These are phyloP conservation scores for Notolepis coatsorum DNA, from an alignment of 2,797 vertebrate species.

Conservation along the genomic window DNA sequence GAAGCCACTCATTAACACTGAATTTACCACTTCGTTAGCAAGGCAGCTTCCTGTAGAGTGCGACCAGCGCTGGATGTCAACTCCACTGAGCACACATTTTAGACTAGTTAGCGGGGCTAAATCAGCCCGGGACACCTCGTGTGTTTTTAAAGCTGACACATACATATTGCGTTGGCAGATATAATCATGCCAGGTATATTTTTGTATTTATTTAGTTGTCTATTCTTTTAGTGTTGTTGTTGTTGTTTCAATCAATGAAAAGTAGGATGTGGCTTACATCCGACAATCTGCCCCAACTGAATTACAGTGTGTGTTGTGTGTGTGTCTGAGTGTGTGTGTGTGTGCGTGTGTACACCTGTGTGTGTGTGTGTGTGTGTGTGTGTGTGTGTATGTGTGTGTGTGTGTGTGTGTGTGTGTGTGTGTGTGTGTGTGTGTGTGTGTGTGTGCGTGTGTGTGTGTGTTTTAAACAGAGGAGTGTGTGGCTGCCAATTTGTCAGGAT, in stretches of 20 bases:
- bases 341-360: slow-evolving; percentile 4
- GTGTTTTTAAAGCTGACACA: slow-evolving; percentile 23
- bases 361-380: slow-evolving; percentile 41
- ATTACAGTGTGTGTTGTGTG: slow-evolving; percentile 8
- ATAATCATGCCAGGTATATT: not conserved
- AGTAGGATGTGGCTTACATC: not conserved
- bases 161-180: slow-evolving; percentile 10
- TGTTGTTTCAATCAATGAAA: not conserved
- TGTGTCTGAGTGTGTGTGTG: not conserved
- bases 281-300: slow-evolving; percentile 1
- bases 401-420: slow-evolving; percentile 26
- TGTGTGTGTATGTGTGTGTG: slow-evolving; percentile 31
- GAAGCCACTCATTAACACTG: slow-evolving; percentile 99
- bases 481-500: slow-evolving; percentile 87
- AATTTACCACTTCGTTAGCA: slow-evolving; percentile 99
- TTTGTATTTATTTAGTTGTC: not conserved
- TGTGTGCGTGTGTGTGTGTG: slow-evolving; percentile 60
- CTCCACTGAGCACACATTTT: slow-evolving; percentile 85
- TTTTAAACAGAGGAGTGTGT: slow-evolving; percentile 72
- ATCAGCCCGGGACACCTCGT: slow-evolving; percentile 66
- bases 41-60: slow-evolving; percentile 96
- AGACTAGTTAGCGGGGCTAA: slow-evolving; percentile 71
- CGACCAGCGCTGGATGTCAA: slow-evolving; percentile 87
- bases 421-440: slow-evolving; percentile 62
- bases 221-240: not conserved